Percentiles rank a stretch among this genome's conserved stretches.
Evolutionary conservation across 2,797 vertebrate species (phyloP).

Genomic region (Sardinella longiceps): DNA sequence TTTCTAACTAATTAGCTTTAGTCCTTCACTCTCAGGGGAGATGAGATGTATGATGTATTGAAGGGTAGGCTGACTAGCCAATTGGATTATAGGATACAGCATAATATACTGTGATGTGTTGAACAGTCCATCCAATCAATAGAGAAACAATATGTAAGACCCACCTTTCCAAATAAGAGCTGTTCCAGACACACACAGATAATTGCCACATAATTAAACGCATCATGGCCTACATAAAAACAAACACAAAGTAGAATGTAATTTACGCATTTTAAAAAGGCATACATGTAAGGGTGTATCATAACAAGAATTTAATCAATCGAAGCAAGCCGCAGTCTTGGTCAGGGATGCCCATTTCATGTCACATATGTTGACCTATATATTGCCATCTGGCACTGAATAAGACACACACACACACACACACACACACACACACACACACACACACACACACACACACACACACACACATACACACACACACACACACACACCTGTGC

Average conservation of each 20-base stretch:
- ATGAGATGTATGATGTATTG: conserved; percentile 7
- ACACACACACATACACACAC: too few species aligned
- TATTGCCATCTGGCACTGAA: too few species aligned
- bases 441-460: too few species aligned
- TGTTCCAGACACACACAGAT: conserved; percentile 69
- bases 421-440: too few species aligned
- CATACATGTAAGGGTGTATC: too few species aligned
- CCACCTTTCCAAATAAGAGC: conserved; percentile 58
- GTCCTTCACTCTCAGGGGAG: conserved; percentile 36
- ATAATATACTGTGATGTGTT: neutral
- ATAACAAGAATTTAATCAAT: too few species aligned
- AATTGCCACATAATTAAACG: conserved; percentile 76
- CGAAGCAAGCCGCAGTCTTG: too few species aligned
- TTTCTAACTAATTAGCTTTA: neutral
- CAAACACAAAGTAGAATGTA: too few species aligned
- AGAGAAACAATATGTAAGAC: conserved; percentile 49
- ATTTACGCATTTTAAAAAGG: too few species aligned
- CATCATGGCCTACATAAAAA: conserved; percentile 68
- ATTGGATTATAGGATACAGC: conserved; percentile 21
- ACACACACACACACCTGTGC: too few species aligned
- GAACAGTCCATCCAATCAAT: conserved; percentile 26
- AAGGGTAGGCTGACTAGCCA: neutral
- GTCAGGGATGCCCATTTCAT: too few species aligned
- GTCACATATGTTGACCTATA: too few species aligned
- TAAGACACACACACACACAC: conserved; percentile 35